Conservation (phyloP, 1,140 invertebrate genomes). For the Eumeta japonica region DNA sequence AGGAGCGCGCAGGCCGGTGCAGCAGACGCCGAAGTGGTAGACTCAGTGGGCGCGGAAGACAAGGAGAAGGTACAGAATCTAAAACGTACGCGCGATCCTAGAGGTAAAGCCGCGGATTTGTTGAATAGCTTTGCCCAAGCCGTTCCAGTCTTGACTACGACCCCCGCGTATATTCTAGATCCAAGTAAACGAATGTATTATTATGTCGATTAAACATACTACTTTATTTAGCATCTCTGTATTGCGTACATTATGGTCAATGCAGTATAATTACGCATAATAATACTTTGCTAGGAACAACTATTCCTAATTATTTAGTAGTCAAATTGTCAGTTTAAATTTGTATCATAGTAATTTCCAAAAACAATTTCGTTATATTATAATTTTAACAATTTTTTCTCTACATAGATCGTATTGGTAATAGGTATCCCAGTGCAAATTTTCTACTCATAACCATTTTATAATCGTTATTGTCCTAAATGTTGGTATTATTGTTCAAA, state of each 20-base stretch:
- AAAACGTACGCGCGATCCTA: conserved; percentile 14
- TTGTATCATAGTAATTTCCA: conserved; percentile 27
- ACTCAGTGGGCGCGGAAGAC: conserved; percentile 12
- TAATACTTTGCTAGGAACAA: neutral
- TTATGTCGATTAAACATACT: conserved; percentile 47
- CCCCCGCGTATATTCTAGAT: conserved; percentile 37
- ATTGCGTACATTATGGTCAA: no score
- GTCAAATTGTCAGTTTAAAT: conserved; percentile 23
- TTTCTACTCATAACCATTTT: no score
- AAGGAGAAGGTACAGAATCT: conserved; percentile 9
- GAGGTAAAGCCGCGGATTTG: conserved; percentile 25
- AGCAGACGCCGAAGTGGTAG: conserved; percentile 10
- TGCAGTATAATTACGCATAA: no score
- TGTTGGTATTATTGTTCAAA: no score
- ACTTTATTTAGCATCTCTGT: no score
- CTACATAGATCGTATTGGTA: no score
- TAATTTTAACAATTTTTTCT: no score
- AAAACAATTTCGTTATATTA: no score
- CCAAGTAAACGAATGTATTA: conserved; percentile 51
- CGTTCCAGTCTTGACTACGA: conserved; percentile 32
- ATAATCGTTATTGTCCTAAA: no score
- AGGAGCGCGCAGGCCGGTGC: no score
- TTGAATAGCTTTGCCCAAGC: conserved; percentile 34
- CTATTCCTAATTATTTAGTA: conserved; percentile 6
- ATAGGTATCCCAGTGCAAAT: no score